A percentile compares a stretch with the other conserved stretches of the same genome.
Evolutionary conservation across 2,888 invertebrate genomes (phyloP).

Genomic region (Brachyopa scutellaris): DNA sequence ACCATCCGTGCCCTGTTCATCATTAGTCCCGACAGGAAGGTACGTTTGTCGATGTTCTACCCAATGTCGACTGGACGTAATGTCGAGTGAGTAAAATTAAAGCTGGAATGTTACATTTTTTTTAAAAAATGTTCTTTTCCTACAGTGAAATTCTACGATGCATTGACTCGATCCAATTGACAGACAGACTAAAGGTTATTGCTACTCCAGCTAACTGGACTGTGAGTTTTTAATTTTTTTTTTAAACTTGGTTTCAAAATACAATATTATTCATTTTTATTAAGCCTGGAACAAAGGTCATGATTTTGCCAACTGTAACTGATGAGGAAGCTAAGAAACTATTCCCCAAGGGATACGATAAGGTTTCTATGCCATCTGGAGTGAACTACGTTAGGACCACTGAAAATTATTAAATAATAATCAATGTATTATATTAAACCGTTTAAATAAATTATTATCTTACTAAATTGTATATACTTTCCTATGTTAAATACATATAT

Average conservation of each 20-base stretch:
- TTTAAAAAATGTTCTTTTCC: constrained; percentile 7
- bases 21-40: constrained; percentile 90
- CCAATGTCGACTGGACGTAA: constrained; percentile 93
- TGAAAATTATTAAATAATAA: constrained; percentile 83
- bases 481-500: no score
- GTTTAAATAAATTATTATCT: no score
- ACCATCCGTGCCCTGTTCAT: constrained; percentile 91
- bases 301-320: constrained; percentile 89
- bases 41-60: constrained; percentile 91
- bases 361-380: constrained; percentile 88
- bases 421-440: background rate
- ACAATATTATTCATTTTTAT: constrained; percentile 17
- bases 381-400: constrained; percentile 89
- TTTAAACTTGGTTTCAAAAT: background rate
- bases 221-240: constrained; percentile 82
- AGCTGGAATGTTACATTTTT: no score
- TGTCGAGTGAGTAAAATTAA: constrained; percentile 87
- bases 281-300: constrained; percentile 88
- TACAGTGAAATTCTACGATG: constrained; percentile 91
- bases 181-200: constrained; percentile 86
- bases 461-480: no score
- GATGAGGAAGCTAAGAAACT: constrained; percentile 86
- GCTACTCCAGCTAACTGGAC: constrained; percentile 95
- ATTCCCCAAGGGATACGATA: constrained; percentile 88
- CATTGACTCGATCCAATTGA: constrained; percentile 91